phyloP scores from a whole-genome alignment of 2,797 vertebrate species.

The Myripristis jacobus region DNA sequence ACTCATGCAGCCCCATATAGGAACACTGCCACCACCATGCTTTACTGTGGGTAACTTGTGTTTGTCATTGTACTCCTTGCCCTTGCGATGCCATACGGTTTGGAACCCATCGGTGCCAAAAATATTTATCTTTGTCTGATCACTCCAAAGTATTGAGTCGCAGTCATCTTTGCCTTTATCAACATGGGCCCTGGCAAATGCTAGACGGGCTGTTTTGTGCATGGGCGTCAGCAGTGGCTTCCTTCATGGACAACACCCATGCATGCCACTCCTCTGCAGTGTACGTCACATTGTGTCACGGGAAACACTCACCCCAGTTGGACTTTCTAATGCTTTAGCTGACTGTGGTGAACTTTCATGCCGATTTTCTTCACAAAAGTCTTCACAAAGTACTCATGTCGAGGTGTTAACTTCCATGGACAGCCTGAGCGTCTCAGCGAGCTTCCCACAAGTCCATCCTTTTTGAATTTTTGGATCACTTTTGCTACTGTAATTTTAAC shows the following conservation, averaged over 20 bases:
- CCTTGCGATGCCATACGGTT: slow-evolving; percentile 24
- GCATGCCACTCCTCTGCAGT: slow-evolving; percentile 14
- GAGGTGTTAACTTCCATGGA: no score
- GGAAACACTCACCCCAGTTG: no score
- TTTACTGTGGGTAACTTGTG: slow-evolving; percentile 27
- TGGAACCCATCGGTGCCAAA: slow-evolving; percentile 30
- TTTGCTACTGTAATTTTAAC: no score
- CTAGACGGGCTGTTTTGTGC: slow-evolving; percentile 17
- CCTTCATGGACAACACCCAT: slow-evolving; percentile 2
- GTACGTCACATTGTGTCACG: neutral
- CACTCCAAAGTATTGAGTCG: slow-evolving; percentile 31
- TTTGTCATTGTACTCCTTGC: slow-evolving; percentile 13
- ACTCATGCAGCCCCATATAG: slow-evolving; percentile 25
- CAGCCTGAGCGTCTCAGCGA: no score
- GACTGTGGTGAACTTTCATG: slow-evolving; percentile 5
- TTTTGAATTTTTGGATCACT: no score
- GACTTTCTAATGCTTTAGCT: no score
- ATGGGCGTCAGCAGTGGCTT: slow-evolving; percentile 14
- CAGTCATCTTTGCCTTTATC: slow-evolving; percentile 20
- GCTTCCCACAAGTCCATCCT: no score
- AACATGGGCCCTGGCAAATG: slow-evolving; percentile 17
- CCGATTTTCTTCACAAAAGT: no score
- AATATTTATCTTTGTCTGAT: no score
- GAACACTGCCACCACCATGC: slow-evolving; percentile 1
- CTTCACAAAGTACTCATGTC: no score